A percentile compares a stretch with the other conserved stretches of the same genome.
Conservation (phyloP, 2,113 vertebrate species). For the Trichomycterus rosablanca region DNA sequence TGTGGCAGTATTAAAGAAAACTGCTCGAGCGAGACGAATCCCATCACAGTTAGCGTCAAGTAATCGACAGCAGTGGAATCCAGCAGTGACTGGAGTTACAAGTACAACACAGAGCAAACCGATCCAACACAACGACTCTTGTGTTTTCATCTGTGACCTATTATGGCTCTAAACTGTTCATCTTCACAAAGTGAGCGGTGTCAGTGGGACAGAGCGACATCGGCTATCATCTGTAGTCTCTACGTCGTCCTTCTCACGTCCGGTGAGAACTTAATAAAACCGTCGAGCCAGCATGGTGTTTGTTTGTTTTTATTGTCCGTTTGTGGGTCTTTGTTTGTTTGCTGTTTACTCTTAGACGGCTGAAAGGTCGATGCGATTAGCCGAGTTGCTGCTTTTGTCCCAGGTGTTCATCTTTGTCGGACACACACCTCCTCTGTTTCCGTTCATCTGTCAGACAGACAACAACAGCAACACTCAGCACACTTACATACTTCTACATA, state of each 20-base stretch:
- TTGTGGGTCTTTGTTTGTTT: conserved; percentile 15
- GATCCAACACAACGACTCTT: conserved; percentile 23
- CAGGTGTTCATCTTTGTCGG: conserved; percentile 86
- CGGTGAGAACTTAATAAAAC: neutral
- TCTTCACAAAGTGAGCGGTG: conserved; percentile 6
- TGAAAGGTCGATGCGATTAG: conserved; percentile 84
- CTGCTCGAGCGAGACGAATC: conserved; percentile 8
- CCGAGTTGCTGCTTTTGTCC: conserved; percentile 89
- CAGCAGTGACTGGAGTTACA: conserved; percentile 14
- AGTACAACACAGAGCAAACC: conserved; percentile 7
- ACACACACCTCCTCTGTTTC: conserved; percentile 74
- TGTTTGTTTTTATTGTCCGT: conserved; percentile 13
- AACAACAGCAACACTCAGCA: neutral
- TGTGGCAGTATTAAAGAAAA: neutral
- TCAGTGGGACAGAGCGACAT: conserved; percentile 25
- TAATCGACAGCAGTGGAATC: conserved; percentile 32
- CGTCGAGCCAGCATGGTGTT: conserved; percentile 1
- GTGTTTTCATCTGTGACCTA: conserved; percentile 36
- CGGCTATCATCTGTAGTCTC: neutral
- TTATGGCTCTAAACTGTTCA: conserved; percentile 8
- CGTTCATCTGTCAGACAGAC: conserved; percentile 79
- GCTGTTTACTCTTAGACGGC: conserved; percentile 70
- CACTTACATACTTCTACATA: neutral
- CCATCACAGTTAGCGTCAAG: conserved; percentile 32
- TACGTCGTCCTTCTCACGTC: neutral